Evolutionary conservation across 2,113 vertebrate genomes (phyloP).

Genomic region (Calidris pugnax): DNA sequence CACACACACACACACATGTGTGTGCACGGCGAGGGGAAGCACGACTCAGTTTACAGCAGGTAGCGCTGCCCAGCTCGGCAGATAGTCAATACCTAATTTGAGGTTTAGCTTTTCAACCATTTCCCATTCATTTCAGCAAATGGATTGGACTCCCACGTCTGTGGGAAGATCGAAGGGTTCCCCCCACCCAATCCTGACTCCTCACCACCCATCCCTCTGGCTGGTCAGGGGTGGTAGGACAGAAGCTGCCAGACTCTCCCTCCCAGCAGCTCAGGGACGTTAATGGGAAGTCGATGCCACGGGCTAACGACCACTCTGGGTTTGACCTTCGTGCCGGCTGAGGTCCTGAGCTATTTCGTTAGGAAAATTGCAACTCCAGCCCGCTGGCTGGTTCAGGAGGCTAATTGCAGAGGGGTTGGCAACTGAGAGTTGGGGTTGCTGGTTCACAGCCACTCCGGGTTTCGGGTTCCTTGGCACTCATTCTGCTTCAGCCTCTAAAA

Average conservation of each 20-base stretch:
- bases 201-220: rapidly evolving
- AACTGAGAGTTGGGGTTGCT: neutral
- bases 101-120: constrained; percentile 40
- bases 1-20: rapidly evolving
- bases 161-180: neutral
- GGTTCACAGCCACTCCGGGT: neutral
- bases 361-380: neutral
- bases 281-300: neutral
- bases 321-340: neutral
- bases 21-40: rapidly evolving
- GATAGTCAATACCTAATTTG: constrained; percentile 60
- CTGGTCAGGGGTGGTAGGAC: neutral
- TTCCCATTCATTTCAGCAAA: constrained; percentile 30
- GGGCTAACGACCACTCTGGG: neutral
- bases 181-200: too few relatives aligned
- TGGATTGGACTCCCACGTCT: neutral
- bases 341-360: neutral
- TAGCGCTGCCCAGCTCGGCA: neutral
- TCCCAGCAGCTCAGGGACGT: neutral
- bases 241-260: neutral
- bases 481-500: neutral
- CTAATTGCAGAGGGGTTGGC: neutral
- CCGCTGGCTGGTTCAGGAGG: neutral
- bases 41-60: neutral
- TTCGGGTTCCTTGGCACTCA: neutral